Evolutionary conservation across 2,797 vertebrate species (phyloP), one percentile per base, ranked within the genome.

Genomic region (Neosalanx taihuensis): DNA sequence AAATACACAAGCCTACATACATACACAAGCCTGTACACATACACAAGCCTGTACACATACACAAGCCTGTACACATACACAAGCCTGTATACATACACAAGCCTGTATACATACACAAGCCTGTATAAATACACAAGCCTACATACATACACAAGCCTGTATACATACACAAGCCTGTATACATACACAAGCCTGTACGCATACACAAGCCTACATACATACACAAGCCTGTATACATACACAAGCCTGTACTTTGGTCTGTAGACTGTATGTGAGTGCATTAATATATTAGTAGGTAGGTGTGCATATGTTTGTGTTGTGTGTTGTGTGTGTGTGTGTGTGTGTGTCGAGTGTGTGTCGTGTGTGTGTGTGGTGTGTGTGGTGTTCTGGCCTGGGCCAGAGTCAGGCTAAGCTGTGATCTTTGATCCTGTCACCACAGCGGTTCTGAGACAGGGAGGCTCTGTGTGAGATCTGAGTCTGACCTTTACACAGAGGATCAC

Each of bases 401-500:
- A 33, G 67, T 69, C 57, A 60, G 33, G 56, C 31, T 41, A 60
- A 60, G 31, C 57, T 57, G 3, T 60, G 67, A 41, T 60, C 57
- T 69, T 20, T 69, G 57, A 20, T 69, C 15, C 33, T 31, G 10
- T 69, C 67, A 26, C 51, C 12, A 20, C 26, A 37, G 64, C 79
- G 77, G 76, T 62, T 75, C 49, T 73, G 26, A 61, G 49, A 58
- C 37, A 68, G 41, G 64, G 69, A 72, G 71, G 31, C 76, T 33
- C 67, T 71, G 61, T 67, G 72, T 60, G 17, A 78, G 70, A 87
- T 76, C 77, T 81, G 81, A 83, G 78, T 75, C 70, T 81, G 81
- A 87, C 81, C 74, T 75, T 73, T 83, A 72, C 72, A 80, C 78
- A 82, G 75, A 82, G 80, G 81, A 81, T 81, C 72, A 78, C 75